Conservation (phyloP, 2,113 vertebrate genomes). For the Marmota flaviventris region DNA sequence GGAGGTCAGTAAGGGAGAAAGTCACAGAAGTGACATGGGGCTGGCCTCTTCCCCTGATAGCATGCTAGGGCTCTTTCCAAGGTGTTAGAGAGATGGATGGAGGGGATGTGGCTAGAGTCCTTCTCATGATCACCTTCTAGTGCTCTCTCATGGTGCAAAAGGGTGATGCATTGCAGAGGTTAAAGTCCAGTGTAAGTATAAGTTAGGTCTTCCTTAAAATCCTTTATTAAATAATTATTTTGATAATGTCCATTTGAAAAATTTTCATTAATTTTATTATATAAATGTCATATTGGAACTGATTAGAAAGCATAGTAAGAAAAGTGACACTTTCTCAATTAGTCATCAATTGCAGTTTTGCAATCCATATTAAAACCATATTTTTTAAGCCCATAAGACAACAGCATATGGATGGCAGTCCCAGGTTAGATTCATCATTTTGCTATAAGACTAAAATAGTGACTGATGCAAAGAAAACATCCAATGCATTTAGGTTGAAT, state of each 20-base stretch:
- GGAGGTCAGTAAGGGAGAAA: not conserved
- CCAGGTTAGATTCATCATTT: not conserved
- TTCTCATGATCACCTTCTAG: not conserved
- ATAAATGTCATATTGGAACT: not conserved
- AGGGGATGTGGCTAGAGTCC: not conserved
- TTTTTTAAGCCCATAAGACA: constrained; percentile 23
- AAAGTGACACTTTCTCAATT: not conserved
- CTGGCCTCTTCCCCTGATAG: not conserved
- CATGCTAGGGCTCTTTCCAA: not conserved
- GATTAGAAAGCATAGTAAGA: not conserved
- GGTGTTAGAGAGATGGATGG: not conserved
- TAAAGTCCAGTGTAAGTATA: not conserved
- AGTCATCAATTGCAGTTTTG: not conserved
- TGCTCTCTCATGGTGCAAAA: not conserved
- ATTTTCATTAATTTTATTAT: not conserved
- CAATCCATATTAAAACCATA: constrained; percentile 14
- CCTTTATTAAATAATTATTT: not conserved
- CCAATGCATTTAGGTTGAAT: constrained; percentile 3
- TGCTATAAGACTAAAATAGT: not conserved
- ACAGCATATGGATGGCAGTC: not conserved
- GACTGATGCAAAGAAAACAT: constrained; percentile 23
- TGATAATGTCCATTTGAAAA: not conserved
- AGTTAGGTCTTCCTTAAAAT: not conserved
- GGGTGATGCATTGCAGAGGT: not conserved
- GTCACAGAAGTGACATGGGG: not conserved